Conservation (phyloP, 2,797 vertebrate genomes). For the Pseudocheirus occidentalis region DNA sequence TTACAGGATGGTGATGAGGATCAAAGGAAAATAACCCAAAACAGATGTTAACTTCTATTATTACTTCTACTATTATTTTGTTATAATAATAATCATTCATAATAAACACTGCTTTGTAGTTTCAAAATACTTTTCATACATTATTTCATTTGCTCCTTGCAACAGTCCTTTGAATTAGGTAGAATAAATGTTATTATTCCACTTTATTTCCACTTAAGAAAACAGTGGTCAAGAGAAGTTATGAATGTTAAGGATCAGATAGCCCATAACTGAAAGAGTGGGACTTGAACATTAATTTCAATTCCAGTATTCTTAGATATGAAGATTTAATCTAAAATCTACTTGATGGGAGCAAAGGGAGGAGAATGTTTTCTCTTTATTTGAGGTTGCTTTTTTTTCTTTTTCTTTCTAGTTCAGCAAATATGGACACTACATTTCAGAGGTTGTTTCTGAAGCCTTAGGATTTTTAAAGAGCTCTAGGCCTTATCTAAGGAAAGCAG, state of each 20-base stretch:
- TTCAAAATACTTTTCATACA: neutral
- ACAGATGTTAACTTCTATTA: neutral
- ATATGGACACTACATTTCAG: conserved; percentile 30
- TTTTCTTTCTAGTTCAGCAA: conserved; percentile 60
- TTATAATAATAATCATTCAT: neutral
- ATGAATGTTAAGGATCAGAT: neutral
- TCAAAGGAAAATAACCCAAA: neutral
- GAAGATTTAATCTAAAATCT: neutral
- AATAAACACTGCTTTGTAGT: neutral
- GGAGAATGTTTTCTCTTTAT: conserved; percentile 9
- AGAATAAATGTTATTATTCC: neutral
- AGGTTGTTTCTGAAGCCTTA: conserved; percentile 54
- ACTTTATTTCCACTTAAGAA: neutral
- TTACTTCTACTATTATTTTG: neutral
- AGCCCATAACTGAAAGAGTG: neutral
- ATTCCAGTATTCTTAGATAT: neutral
- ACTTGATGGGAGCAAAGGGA: neutral
- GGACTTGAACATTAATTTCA: neutral
- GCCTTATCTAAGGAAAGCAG: conserved; percentile 42
- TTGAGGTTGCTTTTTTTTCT: neutral
- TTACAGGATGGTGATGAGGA: neutral
- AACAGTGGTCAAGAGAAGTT: neutral
- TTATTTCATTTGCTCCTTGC: neutral
- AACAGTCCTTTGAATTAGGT: neutral
- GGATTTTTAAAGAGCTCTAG: conserved; percentile 59